A percentile compares a stretch with the other conserved stretches of the same genome.
Conservation (phyloP, 2,888 invertebrate genomes). For the Odontocerum albicorne region DNA sequence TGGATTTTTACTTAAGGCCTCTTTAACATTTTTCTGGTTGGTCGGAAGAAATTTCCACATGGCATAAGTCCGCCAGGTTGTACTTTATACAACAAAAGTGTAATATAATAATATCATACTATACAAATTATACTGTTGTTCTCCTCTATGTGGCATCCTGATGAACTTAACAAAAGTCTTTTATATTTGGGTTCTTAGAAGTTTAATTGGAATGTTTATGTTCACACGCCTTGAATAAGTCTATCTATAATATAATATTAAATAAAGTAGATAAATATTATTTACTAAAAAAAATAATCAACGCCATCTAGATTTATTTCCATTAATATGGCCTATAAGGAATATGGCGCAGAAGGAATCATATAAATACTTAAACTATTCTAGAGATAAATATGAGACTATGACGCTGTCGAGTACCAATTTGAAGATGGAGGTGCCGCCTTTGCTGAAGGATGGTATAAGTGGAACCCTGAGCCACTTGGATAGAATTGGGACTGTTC, state of each 20-base stretch:
- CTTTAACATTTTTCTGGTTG: too few relatives aligned
- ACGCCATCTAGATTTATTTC: conserved; percentile 7
- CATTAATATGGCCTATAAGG: conserved; percentile 20
- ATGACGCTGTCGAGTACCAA: conserved; percentile 80
- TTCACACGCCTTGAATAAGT: too few relatives aligned
- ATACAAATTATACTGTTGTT: too few relatives aligned
- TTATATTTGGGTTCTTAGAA: too few relatives aligned
- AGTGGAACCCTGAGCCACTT: conserved; percentile 79
- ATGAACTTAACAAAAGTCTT: too few relatives aligned
- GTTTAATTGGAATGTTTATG: too few relatives aligned
- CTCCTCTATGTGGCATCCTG: too few relatives aligned
- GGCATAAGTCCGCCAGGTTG: too few relatives aligned
- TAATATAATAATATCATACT: too few relatives aligned
- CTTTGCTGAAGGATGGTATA: conserved; percentile 77
- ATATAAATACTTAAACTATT: conserved; percentile 15
- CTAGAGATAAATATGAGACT: conserved; percentile 43
- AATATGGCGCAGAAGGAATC: conserved; percentile 19
- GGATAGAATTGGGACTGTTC: conserved; percentile 89
- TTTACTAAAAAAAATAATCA: conserved; percentile 14
- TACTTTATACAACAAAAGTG: too few relatives aligned
- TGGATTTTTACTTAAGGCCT: too few relatives aligned
- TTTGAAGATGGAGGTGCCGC: conserved; percentile 70
- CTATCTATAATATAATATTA: conserved; percentile 10
- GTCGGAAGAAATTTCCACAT: too few relatives aligned
- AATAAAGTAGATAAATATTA: conserved; percentile 3